A percentile compares a stretch with the other conserved stretches of the same genome.
These are phyloP conservation scores for Monopis laevigella DNA, from an alignment of 2,888 invertebrate species.

Conservation along the genomic window DNA sequence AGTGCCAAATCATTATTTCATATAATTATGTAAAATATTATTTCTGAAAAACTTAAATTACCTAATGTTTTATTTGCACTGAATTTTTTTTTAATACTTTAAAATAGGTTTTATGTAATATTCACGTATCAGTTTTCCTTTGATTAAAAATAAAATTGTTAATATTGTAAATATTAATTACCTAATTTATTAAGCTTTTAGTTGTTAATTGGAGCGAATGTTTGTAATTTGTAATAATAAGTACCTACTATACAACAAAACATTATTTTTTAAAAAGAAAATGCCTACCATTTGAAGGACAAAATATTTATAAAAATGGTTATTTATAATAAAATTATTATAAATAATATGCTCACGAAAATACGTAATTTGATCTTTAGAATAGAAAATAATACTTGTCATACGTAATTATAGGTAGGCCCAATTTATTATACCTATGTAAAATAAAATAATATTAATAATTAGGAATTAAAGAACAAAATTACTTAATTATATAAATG, in stretches of 20 bases:
- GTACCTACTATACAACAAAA: not conserved
- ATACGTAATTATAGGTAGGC: conserved; percentile 64
- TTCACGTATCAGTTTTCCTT: conserved; percentile 42
- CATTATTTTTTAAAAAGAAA: conserved; percentile 7
- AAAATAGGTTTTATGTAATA: conserved; percentile 21
- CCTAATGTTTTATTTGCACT: too few species aligned
- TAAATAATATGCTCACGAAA: conserved; percentile 45
- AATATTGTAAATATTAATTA: conserved; percentile 49
- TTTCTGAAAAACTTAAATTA: not conserved
- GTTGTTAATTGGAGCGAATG: conserved; percentile 1
- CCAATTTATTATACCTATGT: conserved; percentile 64
- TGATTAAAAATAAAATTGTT: conserved; percentile 28
- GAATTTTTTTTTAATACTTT: too few species aligned
- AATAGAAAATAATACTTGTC: conserved; percentile 58
- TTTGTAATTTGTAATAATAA: not conserved
- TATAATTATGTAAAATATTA: not conserved
- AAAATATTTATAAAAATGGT: conserved; percentile 6
- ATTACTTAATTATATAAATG: conserved; percentile 58
- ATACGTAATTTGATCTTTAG: conserved; percentile 55
- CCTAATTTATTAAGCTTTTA: conserved; percentile 25
- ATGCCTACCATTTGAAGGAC: conserved; percentile 3
- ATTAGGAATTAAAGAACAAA: conserved; percentile 45
- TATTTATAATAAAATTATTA: conserved; percentile 17
- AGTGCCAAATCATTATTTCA: conserved; percentile 46
- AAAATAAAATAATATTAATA: conserved; percentile 51